These are phyloP conservation scores for Latheticus oryzae DNA, from an alignment of 2,888 invertebrate species.

Conservation along the genomic window DNA sequence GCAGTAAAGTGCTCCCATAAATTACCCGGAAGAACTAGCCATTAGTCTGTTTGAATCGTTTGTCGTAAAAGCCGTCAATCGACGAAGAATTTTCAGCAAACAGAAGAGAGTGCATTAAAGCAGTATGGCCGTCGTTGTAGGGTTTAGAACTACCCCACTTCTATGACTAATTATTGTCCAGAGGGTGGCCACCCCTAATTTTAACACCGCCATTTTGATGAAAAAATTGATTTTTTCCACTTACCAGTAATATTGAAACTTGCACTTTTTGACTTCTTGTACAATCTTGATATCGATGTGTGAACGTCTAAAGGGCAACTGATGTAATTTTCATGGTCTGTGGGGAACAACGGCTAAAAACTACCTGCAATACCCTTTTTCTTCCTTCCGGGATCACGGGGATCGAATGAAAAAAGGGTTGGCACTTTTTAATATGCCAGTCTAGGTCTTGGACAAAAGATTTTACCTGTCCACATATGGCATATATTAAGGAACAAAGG, in stretches of 20 bases:
- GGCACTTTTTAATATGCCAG: slow-evolving; percentile 60
- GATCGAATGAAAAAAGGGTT: slow-evolving; percentile 60
- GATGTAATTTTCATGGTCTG: slow-evolving; percentile 60
- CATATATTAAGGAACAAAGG: slow-evolving; percentile 51
- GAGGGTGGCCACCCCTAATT: slow-evolving; percentile 56
- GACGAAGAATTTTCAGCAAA: slow-evolving; percentile 34
- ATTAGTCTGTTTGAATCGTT: slow-evolving; percentile 63
- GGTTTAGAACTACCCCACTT: slow-evolving; percentile 54
- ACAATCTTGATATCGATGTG: slow-evolving; percentile 56
- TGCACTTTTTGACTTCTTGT: slow-evolving; percentile 21
- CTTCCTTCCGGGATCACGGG: slow-evolving; percentile 64
- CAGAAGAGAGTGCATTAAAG: slow-evolving; percentile 30
- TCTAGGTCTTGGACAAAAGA: slow-evolving; percentile 54
- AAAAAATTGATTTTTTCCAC: slow-evolving; percentile 21
- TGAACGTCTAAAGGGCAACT: slow-evolving; percentile 61
- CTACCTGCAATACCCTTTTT: slow-evolving; percentile 64
- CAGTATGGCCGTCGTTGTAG: slow-evolving; percentile 33
- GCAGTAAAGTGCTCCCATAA: slow-evolving; percentile 63
- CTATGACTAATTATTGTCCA: slow-evolving; percentile 65
- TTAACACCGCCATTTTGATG: slow-evolving; percentile 34
- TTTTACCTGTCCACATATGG: slow-evolving; percentile 64
- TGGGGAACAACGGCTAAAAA: slow-evolving; percentile 57
- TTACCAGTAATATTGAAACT: slow-evolving; percentile 7
- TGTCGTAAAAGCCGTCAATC: slow-evolving; percentile 41
- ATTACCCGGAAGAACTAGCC: slow-evolving; percentile 64